phyloP scores from a whole-genome alignment of 2,888 invertebrate species.

The Euzophera pinguis region DNA sequence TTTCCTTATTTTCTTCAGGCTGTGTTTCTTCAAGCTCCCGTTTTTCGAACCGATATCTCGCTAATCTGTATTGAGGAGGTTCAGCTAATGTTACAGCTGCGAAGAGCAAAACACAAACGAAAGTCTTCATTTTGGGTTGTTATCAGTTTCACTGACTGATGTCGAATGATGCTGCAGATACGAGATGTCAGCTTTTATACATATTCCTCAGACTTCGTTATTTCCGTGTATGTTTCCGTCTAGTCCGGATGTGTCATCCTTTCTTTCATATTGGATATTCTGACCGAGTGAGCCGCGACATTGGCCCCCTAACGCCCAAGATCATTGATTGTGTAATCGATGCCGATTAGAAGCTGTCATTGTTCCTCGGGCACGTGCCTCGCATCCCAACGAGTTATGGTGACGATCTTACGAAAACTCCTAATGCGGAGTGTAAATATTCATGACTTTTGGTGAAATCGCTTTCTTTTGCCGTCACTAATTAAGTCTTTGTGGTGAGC shows the following conservation, averaged over 20 bases:
- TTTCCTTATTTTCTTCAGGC: conserved; percentile 34
- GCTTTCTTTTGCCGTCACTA: conserved; percentile 46
- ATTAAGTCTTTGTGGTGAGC: conserved; percentile 37
- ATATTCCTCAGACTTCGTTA: conserved; percentile 31
- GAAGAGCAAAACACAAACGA: conserved; percentile 52
- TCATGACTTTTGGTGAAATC: conserved; percentile 60
- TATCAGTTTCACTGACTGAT: conserved; percentile 45
- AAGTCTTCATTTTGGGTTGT: conserved; percentile 54
- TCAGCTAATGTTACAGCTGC: conserved; percentile 55
- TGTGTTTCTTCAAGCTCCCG: conserved; percentile 39
- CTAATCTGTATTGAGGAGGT: conserved; percentile 51
- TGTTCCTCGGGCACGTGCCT: conserved; percentile 59
- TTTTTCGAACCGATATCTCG: conserved; percentile 46
- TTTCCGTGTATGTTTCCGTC: conserved; percentile 55
- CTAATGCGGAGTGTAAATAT: conserved; percentile 56
- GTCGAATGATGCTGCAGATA: conserved; percentile 63
- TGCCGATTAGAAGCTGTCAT: conserved; percentile 70
- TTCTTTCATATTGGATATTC: conserved; percentile 66
- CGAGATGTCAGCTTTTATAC: conserved; percentile 54
- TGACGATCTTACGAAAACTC: conserved; percentile 53
- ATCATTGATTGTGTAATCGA: conserved; percentile 63
- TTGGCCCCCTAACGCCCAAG: conserved; percentile 65
- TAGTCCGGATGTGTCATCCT: conserved; percentile 60
- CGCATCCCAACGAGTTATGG: conserved; percentile 34
- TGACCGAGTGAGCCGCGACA: conserved; percentile 58